Base-by-base conservation (phyloP, 2,888 invertebrate species). In the Lymantria dispar region DNA sequence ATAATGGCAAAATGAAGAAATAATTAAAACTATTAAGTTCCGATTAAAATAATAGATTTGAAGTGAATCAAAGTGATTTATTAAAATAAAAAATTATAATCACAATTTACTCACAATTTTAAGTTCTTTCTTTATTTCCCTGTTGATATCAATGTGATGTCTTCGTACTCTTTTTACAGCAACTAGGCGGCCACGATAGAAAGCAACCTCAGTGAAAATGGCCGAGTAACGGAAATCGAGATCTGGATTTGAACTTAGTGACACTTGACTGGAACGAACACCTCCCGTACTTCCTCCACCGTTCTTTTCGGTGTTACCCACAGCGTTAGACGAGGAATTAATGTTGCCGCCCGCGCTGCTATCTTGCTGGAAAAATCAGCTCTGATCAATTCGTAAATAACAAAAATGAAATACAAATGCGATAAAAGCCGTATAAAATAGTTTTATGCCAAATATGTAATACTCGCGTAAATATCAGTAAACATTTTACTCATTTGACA, bases 101-200 rank as follows among this genome's bases (percentile, higher is more conserved):
- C 33, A 33, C 12, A 33, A 3, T 7, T 33, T 46, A 45, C 52
- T 50, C 1, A 48, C 96, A 87, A 96, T 94, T 93, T 98, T 98
- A 1, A 98, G 92, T 86, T 98, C 98, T 79, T 97, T 98, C 79
- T 97, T 97, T 93, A 98, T 97, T 74, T 95, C 96, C 43, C 98
- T 92, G 7, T 95, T 97, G 47, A 98, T 96, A 70, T 98, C 98
- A 13, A 98, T 95, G 50, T 95, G 95, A 76, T 96, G 96, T 76
- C 97, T 95, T 58, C 95, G 92, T 12, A 98, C 95, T 59, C 95
- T 94, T 74, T 98, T 97, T 47, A 98, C 94, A 8, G 98, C 96
- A 54, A 98, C 95, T 50, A 98, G 93, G 48, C 97, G 93, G 0
- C 97, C 97, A 71, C 96, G 95, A 85, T 97, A 98, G 58, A 97